Evolutionary conservation across 2,113 vertebrate genomes (phyloP).

Genomic region (Elephas maximus): DNA sequence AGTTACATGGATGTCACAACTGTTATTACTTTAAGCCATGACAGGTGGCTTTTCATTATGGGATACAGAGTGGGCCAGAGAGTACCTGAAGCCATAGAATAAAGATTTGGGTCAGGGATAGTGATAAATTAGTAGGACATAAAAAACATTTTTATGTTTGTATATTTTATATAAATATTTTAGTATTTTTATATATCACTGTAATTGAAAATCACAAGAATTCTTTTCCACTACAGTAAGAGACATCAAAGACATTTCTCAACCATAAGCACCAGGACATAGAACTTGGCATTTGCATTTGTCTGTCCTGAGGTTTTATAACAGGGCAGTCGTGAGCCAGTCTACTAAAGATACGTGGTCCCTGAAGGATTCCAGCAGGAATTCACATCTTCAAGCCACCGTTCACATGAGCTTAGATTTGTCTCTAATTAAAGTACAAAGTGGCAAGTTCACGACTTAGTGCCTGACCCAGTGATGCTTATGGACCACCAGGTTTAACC

Average conservation of each 20-base stretch:
- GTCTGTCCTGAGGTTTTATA: constrained; percentile 16
- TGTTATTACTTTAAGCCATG: background rate
- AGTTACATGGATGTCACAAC: background rate
- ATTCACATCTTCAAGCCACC: background rate
- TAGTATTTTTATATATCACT: background rate
- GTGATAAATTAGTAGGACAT: background rate
- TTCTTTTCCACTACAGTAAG: background rate
- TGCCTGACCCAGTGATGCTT: background rate
- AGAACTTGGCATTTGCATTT: background rate
- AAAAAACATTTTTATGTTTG: background rate
- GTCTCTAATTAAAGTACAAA: background rate
- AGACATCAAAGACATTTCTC: background rate
- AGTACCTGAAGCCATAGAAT: background rate
- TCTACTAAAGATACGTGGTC: background rate
- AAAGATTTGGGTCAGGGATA: constrained; percentile 16
- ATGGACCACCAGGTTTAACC: background rate
- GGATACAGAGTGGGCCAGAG: background rate
- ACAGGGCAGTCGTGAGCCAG: background rate
- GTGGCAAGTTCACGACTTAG: background rate
- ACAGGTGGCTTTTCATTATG: background rate
- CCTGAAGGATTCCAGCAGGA: background rate
- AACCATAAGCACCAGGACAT: background rate
- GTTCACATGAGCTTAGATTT: background rate
- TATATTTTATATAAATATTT: background rate
- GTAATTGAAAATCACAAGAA: background rate